Evolutionary conservation across 2,113 vertebrate genomes (phyloP).

Genomic region (Paracanthobrama guichenoti): DNA sequence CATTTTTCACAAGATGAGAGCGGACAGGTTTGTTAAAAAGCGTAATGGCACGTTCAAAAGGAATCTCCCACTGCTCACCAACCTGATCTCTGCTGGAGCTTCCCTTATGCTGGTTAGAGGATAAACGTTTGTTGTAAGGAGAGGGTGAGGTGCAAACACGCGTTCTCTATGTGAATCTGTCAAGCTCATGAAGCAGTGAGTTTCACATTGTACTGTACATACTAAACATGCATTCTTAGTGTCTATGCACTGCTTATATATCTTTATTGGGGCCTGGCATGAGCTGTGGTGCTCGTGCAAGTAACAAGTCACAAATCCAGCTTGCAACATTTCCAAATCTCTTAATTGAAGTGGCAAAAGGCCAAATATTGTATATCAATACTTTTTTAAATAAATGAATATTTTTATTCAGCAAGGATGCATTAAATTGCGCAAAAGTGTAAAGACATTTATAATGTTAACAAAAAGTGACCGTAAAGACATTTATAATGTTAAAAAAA

Average conservation of each 20-base stretch:
- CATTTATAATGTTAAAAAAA: no score
- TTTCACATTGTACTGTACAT: background rate
- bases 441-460: no score
- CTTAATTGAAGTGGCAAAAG: background rate
- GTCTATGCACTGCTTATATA: background rate
- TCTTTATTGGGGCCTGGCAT: background rate
- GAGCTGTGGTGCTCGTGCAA: background rate
- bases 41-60: constrained; percentile 53
- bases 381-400: background rate
- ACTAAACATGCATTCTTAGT: background rate
- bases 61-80: constrained; percentile 40
- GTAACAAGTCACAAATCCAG: background rate
- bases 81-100: constrained; percentile 7
- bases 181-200: background rate
- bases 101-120: constrained; percentile 30
- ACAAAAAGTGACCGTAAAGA: background rate
- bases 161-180: background rate
- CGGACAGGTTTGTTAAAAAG: constrained; percentile 60
- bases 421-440: background rate
- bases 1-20: constrained; percentile 50
- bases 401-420: background rate
- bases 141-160: background rate
- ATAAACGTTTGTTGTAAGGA: constrained; percentile 35
- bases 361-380: background rate
- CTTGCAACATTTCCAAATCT: background rate